A percentile compares a stretch with the other conserved stretches of the same genome.
Evolutionary conservation across 2,113 vertebrate genomes (phyloP).

Genomic region (Acanthisitta chloris): DNA sequence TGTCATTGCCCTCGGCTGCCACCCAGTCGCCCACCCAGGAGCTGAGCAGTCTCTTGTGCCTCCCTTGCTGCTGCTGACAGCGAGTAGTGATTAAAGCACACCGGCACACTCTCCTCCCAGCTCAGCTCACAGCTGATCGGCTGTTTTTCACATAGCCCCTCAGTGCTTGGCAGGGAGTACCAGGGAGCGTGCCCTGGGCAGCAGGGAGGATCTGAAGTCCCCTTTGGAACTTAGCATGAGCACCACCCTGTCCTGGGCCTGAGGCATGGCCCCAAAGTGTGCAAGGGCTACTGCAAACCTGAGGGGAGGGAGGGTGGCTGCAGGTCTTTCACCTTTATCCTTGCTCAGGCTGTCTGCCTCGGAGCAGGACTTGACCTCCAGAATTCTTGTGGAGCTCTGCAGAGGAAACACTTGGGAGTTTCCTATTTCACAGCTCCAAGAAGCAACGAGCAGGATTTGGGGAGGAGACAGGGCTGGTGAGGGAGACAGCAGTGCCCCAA

Average conservation of each 20-base stretch:
- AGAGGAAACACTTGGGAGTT: not conserved
- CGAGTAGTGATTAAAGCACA: rapidly evolving
- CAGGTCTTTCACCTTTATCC: not conserved
- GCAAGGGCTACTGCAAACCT: rapidly evolving
- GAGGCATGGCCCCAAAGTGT: rapidly evolving
- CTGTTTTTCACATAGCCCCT: not conserved
- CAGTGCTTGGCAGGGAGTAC: not conserved
- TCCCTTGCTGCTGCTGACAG: not conserved
- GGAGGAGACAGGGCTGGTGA: not conserved
- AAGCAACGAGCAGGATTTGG: not conserved
- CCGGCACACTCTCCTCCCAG: not conserved
- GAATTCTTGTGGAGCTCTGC: not conserved
- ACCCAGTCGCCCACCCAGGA: not conserved
- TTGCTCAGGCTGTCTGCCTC: not conserved
- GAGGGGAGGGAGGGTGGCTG: not conserved
- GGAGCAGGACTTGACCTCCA: not conserved
- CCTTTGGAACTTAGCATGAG: not conserved
- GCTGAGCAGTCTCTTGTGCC: not conserved
- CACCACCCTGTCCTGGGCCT: rapidly evolving
- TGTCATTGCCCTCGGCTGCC: not conserved
- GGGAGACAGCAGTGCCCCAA: not conserved
- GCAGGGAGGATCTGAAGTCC: not conserved
- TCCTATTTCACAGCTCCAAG: not conserved
- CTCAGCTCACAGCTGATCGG: not conserved
- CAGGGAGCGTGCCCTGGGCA: not conserved